phyloP scores from a whole-genome alignment of 1,140 invertebrate genomes.

The Lasioglossum albipes region DNA sequence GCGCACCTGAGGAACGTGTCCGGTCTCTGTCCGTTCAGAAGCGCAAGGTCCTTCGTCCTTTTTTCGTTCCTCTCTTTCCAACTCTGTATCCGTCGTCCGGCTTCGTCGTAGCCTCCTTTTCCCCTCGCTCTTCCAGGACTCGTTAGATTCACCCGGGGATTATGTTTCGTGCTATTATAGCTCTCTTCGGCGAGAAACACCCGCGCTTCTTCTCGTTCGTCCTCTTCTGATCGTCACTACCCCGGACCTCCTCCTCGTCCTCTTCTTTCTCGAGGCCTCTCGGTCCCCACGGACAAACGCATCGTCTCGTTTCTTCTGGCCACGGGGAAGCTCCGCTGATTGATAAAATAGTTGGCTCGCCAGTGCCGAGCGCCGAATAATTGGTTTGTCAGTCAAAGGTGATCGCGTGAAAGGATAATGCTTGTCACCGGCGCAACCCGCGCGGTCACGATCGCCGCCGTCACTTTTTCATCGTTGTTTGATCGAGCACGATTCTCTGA shows the following conservation, averaged over 20 bases:
- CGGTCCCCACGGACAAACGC: constrained; percentile 11
- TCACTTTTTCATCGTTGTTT: constrained; percentile 5
- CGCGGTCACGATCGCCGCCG: not conserved
- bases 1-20: constrained; percentile 23
- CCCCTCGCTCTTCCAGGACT: constrained; percentile 56
- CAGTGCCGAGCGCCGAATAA: constrained; percentile 50
- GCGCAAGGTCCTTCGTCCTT: constrained; percentile 5
- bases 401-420: constrained; percentile 51
- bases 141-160: constrained; percentile 71
- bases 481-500: not conserved
- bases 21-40: not conserved
- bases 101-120: constrained; percentile 2
- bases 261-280: constrained; percentile 7
- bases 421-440: constrained; percentile 33
- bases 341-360: constrained; percentile 54
- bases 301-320: constrained; percentile 42
- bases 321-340: constrained; percentile 50
- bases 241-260: not conserved
- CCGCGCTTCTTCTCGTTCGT: constrained; percentile 15
- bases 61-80: not conserved
- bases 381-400: constrained; percentile 55
- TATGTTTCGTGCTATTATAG: constrained; percentile 72
- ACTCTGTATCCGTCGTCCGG: constrained; percentile 3
- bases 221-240: not conserved
- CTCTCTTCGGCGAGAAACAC: constrained; percentile 28